Percentiles rank a stretch among this genome's conserved stretches.
phyloP scores from a whole-genome alignment of 2,888 invertebrate genomes.

The Malachius bipustulatus region DNA sequence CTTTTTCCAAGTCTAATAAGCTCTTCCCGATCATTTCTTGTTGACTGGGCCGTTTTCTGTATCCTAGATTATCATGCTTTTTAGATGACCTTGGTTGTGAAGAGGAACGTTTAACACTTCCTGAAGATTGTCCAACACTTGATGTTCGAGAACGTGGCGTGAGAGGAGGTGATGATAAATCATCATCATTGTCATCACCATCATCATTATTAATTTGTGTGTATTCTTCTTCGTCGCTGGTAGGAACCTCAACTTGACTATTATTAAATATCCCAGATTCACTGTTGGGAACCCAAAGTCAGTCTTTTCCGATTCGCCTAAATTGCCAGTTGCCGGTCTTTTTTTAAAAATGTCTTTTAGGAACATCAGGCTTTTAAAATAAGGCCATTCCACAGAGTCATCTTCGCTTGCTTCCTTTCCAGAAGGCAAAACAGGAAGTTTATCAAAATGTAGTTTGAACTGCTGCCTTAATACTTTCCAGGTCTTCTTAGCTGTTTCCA shows the following conservation, averaged over 20 bases:
- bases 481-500: constrained; percentile 3
- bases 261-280: not conserved
- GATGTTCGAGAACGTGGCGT: too few relatives aligned
- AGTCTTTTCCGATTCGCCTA: not conserved
- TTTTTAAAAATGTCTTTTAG: constrained; percentile 11
- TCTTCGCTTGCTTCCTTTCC: too few relatives aligned
- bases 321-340: constrained; percentile 9
- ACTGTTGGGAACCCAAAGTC: too few relatives aligned
- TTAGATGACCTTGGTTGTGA: not conserved
- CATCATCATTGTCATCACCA: too few relatives aligned
- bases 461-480: constrained; percentile 11
- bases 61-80: not conserved
- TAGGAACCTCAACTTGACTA: not conserved
- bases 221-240: not conserved
- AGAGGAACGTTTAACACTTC: too few relatives aligned
- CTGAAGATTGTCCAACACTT: too few relatives aligned
- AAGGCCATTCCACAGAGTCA: too few relatives aligned
- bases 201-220: not conserved
- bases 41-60: too few relatives aligned
- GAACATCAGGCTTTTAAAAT: constrained; percentile 10
- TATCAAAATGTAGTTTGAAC: constrained; percentile 10
- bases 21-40: not conserved
- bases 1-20: not conserved
- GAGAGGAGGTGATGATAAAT: too few relatives aligned
- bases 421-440: constrained; percentile 6